Evolutionary conservation across 1,140 invertebrate genomes (phyloP), one percentile per base, ranked within the genome.

Genomic region (Caenorhabditis remanei): DNA sequence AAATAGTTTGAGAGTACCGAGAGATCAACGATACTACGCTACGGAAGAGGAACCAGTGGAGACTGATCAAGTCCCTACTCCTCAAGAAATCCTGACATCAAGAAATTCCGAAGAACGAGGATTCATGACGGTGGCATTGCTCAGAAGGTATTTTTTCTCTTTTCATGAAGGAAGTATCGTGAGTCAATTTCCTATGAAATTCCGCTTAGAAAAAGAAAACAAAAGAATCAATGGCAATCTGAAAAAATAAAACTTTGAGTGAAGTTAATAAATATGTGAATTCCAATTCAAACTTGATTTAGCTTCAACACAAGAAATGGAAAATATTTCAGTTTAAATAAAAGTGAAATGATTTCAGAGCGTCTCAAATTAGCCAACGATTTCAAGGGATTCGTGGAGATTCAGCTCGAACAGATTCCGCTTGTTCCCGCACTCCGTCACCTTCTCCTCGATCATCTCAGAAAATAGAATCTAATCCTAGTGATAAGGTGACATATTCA

Each of bases 101-200:
- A 43, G 65, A 24, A 71, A 46, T 46, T 43, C 65, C 9, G 65
- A 71, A n/a, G 65, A 71, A n/a, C 43, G 65, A 43, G 65, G 65
- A 19, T 71, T 71, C 16, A 71, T 71, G 65, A 71, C 65, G 6
- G 65, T 71, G 11, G 65, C 65, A 13, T 19, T 71, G 65, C n/a
- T 71, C 4, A 46, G 65, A 71, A 71, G 65, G 65, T 71, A 67
- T 9, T 0, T 1, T 50, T 11, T 16, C 50, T 9, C 9, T 50
- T 16, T 11, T 11, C 50, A 50, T 11, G 32, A 32, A 32, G 32
- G 32, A 32, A 32, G 32, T 32, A 32, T 32, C 32, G 32, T 32
- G 32, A 32, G 32, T 32, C 32, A 32, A 32, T 32, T 32, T 32
- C 32, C 32, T 32, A 32, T 32, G 32, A 2, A 32, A 32, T 32